phyloP scores from a whole-genome alignment of 2,113 vertebrate genomes.

The Archilochus colubris region DNA sequence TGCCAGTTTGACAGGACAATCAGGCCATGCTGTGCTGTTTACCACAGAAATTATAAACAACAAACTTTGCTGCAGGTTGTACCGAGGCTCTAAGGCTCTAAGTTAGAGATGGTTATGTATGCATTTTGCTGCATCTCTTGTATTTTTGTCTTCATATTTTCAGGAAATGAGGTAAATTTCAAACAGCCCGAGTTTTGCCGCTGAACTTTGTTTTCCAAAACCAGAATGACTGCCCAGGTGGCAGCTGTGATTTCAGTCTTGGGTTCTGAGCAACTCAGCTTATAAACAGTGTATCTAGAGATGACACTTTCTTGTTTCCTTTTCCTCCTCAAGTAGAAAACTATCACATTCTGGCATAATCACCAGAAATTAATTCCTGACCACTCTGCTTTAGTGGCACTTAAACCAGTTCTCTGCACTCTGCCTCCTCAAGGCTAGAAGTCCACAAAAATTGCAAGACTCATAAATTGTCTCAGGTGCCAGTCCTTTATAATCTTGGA shows the following conservation, averaged over 20 bases:
- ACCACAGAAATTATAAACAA: not conserved
- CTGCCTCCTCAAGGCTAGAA: not conserved
- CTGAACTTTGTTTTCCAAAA: not conserved
- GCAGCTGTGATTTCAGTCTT: not conserved
- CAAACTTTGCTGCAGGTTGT: not conserved
- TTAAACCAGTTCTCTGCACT: not conserved
- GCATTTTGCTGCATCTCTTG: not conserved
- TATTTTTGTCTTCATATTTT: not conserved
- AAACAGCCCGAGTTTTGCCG: not conserved
- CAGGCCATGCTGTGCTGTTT: not conserved
- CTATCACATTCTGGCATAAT: not conserved
- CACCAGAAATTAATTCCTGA: not conserved
- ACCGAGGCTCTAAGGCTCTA: not conserved
- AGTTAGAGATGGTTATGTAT: not conserved
- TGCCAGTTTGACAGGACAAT: not conserved
- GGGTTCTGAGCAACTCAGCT: not conserved
- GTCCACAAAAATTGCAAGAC: not conserved
- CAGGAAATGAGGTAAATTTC: not conserved
- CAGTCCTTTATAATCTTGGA: not conserved
- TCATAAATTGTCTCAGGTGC: not conserved
- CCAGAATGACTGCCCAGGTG: not conserved
- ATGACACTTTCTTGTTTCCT: not conserved
- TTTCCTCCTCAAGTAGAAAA: not conserved
- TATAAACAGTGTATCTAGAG: not conserved
- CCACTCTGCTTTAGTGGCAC: not conserved